Evolutionary conservation across 2,888 invertebrate species (phyloP), one percentile per base, ranked within the genome.

Genomic region (Andrena bucephala): DNA sequence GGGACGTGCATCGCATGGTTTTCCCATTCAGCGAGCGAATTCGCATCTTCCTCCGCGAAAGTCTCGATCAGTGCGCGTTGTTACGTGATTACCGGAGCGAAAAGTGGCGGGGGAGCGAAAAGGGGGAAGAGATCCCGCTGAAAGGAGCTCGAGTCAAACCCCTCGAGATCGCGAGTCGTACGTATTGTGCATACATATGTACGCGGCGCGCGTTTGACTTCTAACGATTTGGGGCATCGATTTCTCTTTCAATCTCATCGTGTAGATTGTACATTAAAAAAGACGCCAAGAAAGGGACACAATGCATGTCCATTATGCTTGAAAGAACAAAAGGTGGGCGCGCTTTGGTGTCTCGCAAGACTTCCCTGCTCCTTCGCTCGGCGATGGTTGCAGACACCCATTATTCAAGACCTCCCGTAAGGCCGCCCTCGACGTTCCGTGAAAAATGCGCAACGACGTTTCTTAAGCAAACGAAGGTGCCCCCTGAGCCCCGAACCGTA

Each of bases 181-280:
- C 59, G 83, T 70, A 42, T 42, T 16, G 42, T 42, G 16, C 16
- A 3, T 42, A 13, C 42, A 13, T 57, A 57, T 24, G 24, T 24
- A 24, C 57, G 20, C 10, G 24, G 24, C 10, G 69, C 60, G 69
- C 52, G 68, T 83, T 66, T 73, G 68, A 57, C 73, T 70, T 84
- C 66, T 69, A 73, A 83, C 84, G 77, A 83, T 83, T 83, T 83
- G 33, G 83, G 78, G 66, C 83, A 83, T 83, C 83, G 83, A 83
- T 83, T 70, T 67, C 66, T 70, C 84, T 70, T 78, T 83, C 84
- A 83, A 77, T 73, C 67, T 78, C 73, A 73, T 78, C 84, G 73
- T 74, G 83, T 68, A 83, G 77, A 77, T 83, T 74, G 62, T 77
- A 83, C 84, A 74, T 77, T 78, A 83, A 83, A 83, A 83, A 74